Evolutionary conservation across 2,797 vertebrate genomes (phyloP).

Genomic region (Tachyglossus aculeatus): DNA sequence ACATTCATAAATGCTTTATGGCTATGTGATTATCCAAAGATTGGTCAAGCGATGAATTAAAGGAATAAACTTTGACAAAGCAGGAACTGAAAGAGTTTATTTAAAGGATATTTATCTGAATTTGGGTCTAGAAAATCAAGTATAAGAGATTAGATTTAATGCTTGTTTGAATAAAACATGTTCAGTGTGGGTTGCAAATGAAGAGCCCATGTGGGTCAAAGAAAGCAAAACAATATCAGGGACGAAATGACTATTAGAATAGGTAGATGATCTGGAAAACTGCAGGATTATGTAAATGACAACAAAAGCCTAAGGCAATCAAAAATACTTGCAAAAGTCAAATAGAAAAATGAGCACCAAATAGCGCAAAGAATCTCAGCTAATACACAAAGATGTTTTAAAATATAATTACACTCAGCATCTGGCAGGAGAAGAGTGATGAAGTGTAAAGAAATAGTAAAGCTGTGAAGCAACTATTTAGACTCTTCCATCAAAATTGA

Average conservation of each 20-base stretch:
- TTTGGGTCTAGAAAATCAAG: background rate
- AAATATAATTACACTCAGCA: slow-evolving; percentile 65
- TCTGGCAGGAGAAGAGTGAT: slow-evolving; percentile 57
- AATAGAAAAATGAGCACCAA: slow-evolving; percentile 65
- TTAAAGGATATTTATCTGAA: slow-evolving; percentile 16
- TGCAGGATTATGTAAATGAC: slow-evolving; percentile 59
- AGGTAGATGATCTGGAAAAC: slow-evolving; percentile 52
- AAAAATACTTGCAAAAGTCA: slow-evolving; percentile 65
- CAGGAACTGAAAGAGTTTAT: too few relatives aligned
- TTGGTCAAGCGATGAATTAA: too few relatives aligned
- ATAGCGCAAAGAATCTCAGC: slow-evolving; percentile 56
- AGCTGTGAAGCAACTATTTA: slow-evolving; percentile 59
- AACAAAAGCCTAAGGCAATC: slow-evolving; percentile 55
- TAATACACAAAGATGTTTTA: slow-evolving; percentile 67
- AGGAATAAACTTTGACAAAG: too few relatives aligned
- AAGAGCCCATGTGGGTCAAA: slow-evolving; percentile 32
- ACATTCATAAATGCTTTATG: too few relatives aligned
- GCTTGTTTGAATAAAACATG: slow-evolving; percentile 52
- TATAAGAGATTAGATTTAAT: slow-evolving; percentile 38
- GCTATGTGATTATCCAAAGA: too few relatives aligned
- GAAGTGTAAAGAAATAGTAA: slow-evolving; percentile 54
- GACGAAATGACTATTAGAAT: slow-evolving; percentile 28
- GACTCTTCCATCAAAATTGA: slow-evolving; percentile 57
- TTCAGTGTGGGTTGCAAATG: slow-evolving; percentile 29
- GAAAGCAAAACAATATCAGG: slow-evolving; percentile 45